Percentiles rank a stretch among this genome's conserved stretches.
Conservation (phyloP, 1,140 invertebrate genomes). For the Dendrolimus punctatus region DNA sequence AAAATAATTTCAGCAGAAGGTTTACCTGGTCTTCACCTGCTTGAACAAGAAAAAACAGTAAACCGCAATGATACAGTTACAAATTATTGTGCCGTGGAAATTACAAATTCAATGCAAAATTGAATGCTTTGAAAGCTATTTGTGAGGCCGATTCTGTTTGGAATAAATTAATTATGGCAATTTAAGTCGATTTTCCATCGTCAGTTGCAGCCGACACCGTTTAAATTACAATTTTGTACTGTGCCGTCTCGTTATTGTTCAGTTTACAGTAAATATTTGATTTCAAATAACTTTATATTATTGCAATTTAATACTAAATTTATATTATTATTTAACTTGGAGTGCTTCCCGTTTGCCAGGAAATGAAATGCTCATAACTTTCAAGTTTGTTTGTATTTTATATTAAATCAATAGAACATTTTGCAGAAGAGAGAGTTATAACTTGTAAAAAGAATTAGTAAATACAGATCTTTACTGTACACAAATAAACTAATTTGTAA, state of each 20-base stretch:
- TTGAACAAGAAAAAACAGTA: slow-evolving; percentile 48
- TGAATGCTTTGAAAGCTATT: slow-evolving; percentile 50
- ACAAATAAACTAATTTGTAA: too few relatives aligned
- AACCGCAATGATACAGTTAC: slow-evolving; percentile 56
- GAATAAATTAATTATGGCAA: slow-evolving; percentile 66
- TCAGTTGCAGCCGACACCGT: slow-evolving; percentile 38
- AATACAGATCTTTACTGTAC: too few relatives aligned
- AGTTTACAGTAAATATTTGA: slow-evolving; percentile 15
- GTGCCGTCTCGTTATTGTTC: slow-evolving; percentile 28
- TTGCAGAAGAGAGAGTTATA: too few relatives aligned
- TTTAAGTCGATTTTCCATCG: slow-evolving; percentile 55
- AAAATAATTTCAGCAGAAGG: slow-evolving; percentile 43
- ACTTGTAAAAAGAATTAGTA: too few relatives aligned
- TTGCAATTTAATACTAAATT: not conserved
- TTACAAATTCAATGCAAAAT: slow-evolving; percentile 67
- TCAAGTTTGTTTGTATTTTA: too few relatives aligned
- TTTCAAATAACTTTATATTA: slow-evolving; percentile 2
- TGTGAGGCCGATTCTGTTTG: slow-evolving; percentile 57
- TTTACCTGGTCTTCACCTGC: slow-evolving; percentile 14
- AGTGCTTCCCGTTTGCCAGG: too few relatives aligned
- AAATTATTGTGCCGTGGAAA: slow-evolving; percentile 69
- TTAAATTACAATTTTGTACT: slow-evolving; percentile 51
- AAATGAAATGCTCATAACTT: too few relatives aligned
- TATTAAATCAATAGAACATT: too few relatives aligned
- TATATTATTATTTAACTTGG: not conserved